A percentile compares a stretch with the other conserved stretches of the same genome.
phyloP scores from a whole-genome alignment of 2,113 vertebrate genomes.

The Craseonycteris thonglongyai region DNA sequence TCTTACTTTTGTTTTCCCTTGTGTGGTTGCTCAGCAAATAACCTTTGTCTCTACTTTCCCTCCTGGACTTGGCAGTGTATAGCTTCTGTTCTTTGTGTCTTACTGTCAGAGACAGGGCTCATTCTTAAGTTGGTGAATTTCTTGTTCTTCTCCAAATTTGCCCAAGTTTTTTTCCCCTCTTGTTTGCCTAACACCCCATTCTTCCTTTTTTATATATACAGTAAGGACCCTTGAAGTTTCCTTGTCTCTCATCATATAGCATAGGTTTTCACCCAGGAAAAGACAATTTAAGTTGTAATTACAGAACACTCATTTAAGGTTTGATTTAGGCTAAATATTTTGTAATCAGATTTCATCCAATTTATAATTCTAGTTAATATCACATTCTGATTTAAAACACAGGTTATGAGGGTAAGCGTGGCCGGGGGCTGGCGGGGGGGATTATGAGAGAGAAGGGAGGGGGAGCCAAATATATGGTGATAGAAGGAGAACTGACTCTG shows the following conservation, averaged over 20 bases:
- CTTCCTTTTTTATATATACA: background rate
- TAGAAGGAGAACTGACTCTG: no score
- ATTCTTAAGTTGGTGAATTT: background rate
- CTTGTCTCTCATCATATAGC: background rate
- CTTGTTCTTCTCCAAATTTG: background rate
- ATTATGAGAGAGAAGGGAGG: no score
- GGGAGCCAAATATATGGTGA: no score
- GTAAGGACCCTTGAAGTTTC: background rate
- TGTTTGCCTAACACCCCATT: background rate
- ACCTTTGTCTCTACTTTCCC: background rate
- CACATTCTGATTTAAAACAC: background rate
- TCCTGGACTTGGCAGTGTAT: background rate
- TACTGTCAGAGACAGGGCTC: background rate
- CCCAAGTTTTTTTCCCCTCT: background rate
- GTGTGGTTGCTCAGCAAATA: background rate
- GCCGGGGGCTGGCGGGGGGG: no score
- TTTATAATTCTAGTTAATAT: background rate
- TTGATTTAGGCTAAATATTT: background rate
- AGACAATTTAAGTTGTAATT: background rate
- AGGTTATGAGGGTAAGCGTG: no score
- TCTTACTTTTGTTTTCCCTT: background rate
- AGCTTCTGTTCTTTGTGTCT: background rate
- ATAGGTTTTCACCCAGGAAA: background rate
- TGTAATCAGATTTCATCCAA: background rate
- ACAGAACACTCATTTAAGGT: background rate